Base-by-base conservation (phyloP, 2,797 vertebrate species). In the Schizopygopsis malacanthus region DNA sequence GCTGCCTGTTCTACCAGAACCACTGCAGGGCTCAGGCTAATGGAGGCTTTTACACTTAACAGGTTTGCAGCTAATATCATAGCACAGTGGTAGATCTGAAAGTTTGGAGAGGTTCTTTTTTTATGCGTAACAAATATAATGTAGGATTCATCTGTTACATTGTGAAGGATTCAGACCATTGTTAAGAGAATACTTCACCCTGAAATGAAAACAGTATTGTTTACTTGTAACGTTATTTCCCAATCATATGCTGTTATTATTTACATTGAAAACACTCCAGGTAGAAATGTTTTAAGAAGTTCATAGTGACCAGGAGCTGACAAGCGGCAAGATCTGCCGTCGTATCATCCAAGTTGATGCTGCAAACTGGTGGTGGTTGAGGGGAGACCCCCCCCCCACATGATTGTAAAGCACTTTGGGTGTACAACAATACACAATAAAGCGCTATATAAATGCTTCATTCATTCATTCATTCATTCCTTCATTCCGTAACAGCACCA, bases 1-100 rank as follows among this genome's bases (percentile, higher is more conserved):
- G 83, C 83, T 81, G 83, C 28, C 78, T 76, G 63, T 70, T 87
- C 83, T 77, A 81, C 54, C 71, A 71, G 70, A 84, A 70, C 59
- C 77, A 76, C 52, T 73, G 84, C 43, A 22, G 77, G 67, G 54
- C 65, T 45, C 13, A 52, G 22, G 72, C 52, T 56, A 71, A 85
- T 71, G 39, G 61, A 84, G 4, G 63, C 61, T 39, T 20, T 65
- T 67, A 67, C 82, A n/a, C 39, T 79, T 59, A 70, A 85, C 39
- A 61, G 83, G 63, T 33, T 70, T 84, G n/a, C 37, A 79, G 75
- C 39, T 84, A 69, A 50, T 84, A 70, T 79, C 15, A 43, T 70
- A 56, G 47, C 61, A 33, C 69, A 70, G 63, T 4, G 5, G 75
- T 70, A 52, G 43, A 70, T 69, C 37, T 10, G 9, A 69, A 54